Evolutionary conservation across 2,797 vertebrate species (phyloP), one percentile per base, ranked within the genome.

Genomic region (Squalus acanthias): DNA sequence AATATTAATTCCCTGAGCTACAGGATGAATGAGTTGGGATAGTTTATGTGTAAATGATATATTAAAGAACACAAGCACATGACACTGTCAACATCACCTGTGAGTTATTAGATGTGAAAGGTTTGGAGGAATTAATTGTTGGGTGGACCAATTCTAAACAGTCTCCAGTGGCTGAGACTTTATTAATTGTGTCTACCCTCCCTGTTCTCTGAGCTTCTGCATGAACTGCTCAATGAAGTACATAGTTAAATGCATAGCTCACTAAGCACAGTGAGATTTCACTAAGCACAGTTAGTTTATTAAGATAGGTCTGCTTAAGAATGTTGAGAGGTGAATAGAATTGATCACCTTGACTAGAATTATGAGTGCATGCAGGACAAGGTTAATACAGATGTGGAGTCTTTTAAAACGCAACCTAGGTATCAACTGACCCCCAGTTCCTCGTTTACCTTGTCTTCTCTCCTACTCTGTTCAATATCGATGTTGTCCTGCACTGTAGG

Each of bases 81-180:
- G 26, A 60, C 53, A 91, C 88, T 91, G 88, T 33, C 57, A 60
- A 26, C 53, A 91, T 91, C 15, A 91, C 53, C 26, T 60, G 10
- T 15, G 53, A 91, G 29, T 63, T 33, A 33, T 91, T 91, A 33
- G 3, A 85, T 20, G 26, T 91, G 88, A 63, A 91, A 91, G 88
- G 57, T 89, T 87, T 57, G 63, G 88, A 91, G 26, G 88, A 63
- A 91, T 24, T 88, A 88, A 88, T 88, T 91, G 13, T 91, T 60
- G 26, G 63, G 39, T 46, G 79, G 79, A 85, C 6, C 79, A 17
- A 63, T 91, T 91, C 53, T 91, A 33, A 63, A 33, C 88, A 63
- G 53, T n/a, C 88, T n/a, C 53, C 26, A 91, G 26, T 13, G 26
- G 57, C 12, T 91, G 26, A 3, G 29, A 15, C 26, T 33, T 60